Base-by-base conservation (phyloP, 1,140 invertebrate species). In the Formica exsecta region DNA sequence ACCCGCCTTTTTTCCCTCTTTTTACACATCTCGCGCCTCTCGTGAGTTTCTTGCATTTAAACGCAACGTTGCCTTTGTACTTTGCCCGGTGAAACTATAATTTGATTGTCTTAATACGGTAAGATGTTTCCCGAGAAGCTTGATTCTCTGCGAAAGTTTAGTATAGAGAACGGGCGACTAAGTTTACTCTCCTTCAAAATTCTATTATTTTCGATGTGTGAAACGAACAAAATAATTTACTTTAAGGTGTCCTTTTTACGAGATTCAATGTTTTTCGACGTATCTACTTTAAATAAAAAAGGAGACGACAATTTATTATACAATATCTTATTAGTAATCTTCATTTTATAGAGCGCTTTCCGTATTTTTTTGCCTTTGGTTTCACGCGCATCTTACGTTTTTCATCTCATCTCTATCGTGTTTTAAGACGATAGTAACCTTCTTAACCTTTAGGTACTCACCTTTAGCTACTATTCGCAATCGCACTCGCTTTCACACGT, bases 401-500 rank as follows among this genome's bases (percentile, higher is more conserved):
- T 48, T 25, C 73, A 83, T 83, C 79, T 74, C 54, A 62, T 62
- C 41, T 70, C 51, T 86, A 62, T 68, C 57, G 16, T 65, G 41
- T 66, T 86, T 70, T 70, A 65, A 86, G 64, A 70, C 76, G 85
- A 86, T 77, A 89, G 81, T 90, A 90, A 90, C 89, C 89, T 90
- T 90, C 85, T 76, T 81, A 85, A 75, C 88, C 86, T 88, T 89
- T 89, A 89, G 85, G 51, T 76, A 85, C 66, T 90, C 89, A 90
- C 89, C 88, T 90, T 90, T 90, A 90, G 89, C 88, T 87, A 90
- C 88, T 62, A 90, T 62, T 36, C 71, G 83, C 86, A 87, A 90
- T 88, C 70, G 85, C 81, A 75, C 62, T 90, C 86, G 86, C 89
- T 90, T 90, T 90, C 89, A 90, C 88, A 90, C 88, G 86, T 90